Evolutionary conservation across 2,113 vertebrate genomes (phyloP).

Genomic region (Phoenicopterus ruber): DNA sequence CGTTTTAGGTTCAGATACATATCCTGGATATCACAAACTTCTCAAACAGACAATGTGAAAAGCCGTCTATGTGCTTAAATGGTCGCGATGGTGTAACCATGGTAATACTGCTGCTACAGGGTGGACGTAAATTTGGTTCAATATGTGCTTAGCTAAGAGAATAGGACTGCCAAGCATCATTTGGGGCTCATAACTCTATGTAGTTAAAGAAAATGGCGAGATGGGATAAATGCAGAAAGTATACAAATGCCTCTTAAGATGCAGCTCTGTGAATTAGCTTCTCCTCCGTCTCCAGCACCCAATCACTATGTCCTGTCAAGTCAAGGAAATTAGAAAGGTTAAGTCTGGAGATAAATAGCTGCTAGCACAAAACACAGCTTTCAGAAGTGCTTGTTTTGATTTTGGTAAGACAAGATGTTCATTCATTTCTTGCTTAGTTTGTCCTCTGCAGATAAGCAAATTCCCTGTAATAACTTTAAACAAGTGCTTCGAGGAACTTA

Average conservation of each 20-base stretch:
- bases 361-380: background rate
- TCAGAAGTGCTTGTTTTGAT: background rate
- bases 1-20: background rate
- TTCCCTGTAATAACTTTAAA: background rate
- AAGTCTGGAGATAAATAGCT: background rate
- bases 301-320: background rate
- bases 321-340: background rate
- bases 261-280: background rate
- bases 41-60: background rate
- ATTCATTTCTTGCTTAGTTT: background rate
- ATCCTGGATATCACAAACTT: background rate
- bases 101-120: background rate
- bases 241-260: background rate
- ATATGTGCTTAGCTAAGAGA: background rate
- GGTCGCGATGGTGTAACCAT: rapidly evolving
- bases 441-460: background rate
- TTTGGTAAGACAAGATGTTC: background rate
- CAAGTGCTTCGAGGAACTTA: background rate
- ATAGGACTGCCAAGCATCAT: background rate
- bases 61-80: background rate
- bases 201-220: background rate
- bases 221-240: background rate
- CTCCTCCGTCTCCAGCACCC: background rate
- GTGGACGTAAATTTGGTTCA: background rate
- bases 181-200: background rate